Percentiles rank a stretch among this genome's conserved stretches.
These are phyloP conservation scores for Nasonia oneida DNA, from an alignment of 2,888 invertebrate species.

Conservation along the genomic window DNA sequence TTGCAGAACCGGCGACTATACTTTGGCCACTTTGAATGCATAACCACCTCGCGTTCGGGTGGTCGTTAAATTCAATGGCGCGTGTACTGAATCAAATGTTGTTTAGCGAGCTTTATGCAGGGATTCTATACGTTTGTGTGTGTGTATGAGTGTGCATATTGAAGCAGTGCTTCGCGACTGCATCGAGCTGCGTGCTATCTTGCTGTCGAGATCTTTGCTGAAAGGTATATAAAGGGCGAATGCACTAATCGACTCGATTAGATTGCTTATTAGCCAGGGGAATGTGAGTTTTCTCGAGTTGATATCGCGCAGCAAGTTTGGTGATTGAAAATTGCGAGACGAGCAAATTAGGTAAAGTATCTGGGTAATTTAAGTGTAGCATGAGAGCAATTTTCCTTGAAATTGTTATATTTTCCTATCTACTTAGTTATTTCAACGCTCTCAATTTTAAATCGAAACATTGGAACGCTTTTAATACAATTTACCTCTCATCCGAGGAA, in stretches of 20 bases:
- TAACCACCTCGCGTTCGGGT: constrained; percentile 60
- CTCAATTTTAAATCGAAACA: background rate
- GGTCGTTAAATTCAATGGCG: constrained; percentile 71
- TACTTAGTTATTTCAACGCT: background rate
- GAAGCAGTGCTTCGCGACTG: background rate
- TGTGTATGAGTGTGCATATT: constrained; percentile 10
- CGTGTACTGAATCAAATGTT: constrained; percentile 57
- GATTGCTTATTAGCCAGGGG: constrained; percentile 17
- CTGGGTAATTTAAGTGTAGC: too few species aligned
- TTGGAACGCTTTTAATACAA: background rate
- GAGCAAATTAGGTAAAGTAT: too few species aligned
- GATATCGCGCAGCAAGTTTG: background rate
- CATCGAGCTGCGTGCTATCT: background rate
- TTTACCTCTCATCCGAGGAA: background rate
- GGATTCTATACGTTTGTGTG: background rate
- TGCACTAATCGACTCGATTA: constrained; percentile 24
- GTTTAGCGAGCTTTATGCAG: constrained; percentile 46
- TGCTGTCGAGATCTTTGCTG: background rate
- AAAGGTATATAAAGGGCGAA: constrained; percentile 9
- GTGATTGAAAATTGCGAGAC: background rate
- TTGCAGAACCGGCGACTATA: constrained; percentile 60
- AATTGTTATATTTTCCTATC: too few species aligned
- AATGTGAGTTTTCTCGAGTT: background rate
- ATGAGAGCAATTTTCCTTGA: too few species aligned
- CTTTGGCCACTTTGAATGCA: constrained; percentile 64